Conservation (phyloP, 2,797 vertebrate genomes). For the Galaxias olidus region DNA sequence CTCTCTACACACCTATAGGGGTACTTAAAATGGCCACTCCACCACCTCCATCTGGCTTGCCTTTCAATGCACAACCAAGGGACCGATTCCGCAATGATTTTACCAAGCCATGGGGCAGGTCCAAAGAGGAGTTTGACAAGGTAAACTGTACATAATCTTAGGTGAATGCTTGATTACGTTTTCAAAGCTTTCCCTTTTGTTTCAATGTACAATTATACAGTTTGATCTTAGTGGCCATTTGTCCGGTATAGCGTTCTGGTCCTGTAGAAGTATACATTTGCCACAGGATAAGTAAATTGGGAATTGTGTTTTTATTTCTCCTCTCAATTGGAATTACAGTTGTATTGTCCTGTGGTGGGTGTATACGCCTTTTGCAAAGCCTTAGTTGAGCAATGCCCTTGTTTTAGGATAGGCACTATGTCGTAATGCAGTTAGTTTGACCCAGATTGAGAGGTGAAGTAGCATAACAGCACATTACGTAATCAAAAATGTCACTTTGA, state of each 20-base stretch:
- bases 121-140: conserved; percentile 79
- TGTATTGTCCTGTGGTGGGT: conserved; percentile 15
- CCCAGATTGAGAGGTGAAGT: conserved; percentile 14
- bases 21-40: conserved; percentile 72
- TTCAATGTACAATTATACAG: not conserved
- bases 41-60: conserved; percentile 80
- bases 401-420: conserved; percentile 5
- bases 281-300: conserved; percentile 16
- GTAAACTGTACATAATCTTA: conserved; percentile 51
- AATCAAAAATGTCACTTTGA: conserved; percentile 1
- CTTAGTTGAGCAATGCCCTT: conserved; percentile 7
- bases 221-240: conserved; percentile 1
- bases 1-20: conserved; percentile 79
- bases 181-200: conserved; percentile 1
- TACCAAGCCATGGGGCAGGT: conserved; percentile 74
- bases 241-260: not conserved
- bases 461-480: conserved; percentile 17
- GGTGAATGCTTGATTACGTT: conserved; percentile 32
- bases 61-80: conserved; percentile 82
- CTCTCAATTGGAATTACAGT: conserved; percentile 3
- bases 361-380: conserved; percentile 4
- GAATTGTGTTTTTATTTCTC: not conserved
- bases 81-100: conserved; percentile 82
- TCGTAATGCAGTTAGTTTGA: conserved; percentile 15
- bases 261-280: conserved; percentile 2